Conservation (phyloP, 1,140 invertebrate species). For the Carposina sasakii region DNA sequence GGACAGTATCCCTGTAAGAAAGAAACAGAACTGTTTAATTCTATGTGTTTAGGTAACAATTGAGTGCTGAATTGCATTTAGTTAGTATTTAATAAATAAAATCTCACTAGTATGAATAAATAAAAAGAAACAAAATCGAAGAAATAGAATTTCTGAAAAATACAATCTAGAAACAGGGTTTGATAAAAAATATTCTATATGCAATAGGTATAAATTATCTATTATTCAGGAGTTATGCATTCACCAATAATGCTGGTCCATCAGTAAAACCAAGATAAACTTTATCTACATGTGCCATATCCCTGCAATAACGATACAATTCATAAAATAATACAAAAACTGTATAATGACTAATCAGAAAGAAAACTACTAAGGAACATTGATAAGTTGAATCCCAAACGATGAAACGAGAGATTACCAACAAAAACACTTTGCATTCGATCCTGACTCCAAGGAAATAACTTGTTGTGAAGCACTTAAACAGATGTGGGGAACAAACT, state of each 20-base stretch:
- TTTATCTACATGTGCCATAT: too few species aligned
- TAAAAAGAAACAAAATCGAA: not conserved
- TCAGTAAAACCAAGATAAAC: too few species aligned
- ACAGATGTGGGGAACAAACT: not conserved
- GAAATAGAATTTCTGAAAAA: not conserved
- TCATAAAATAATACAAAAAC: not conserved
- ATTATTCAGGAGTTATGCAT: too few species aligned
- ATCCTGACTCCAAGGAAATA: not conserved
- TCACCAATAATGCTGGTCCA: too few species aligned
- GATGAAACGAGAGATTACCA: not conserved
- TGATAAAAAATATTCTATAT: slow-evolving; percentile 29
- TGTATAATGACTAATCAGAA: too few species aligned
- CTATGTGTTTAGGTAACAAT: too few species aligned
- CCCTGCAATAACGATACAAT: too few species aligned
- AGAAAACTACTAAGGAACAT: too few species aligned
- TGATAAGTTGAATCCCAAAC: too few species aligned
- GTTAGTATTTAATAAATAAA: not conserved
- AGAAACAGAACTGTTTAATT: slow-evolving; percentile 2
- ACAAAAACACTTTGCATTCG: not conserved
- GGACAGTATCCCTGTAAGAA: slow-evolving; percentile 83
- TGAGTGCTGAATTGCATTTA: not conserved
- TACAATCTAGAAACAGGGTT: slow-evolving; percentile 19
- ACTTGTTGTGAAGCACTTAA: not conserved
- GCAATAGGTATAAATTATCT: slow-evolving; percentile 17
- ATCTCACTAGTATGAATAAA: not conserved